Percentiles rank a stretch among this genome's conserved stretches.
Conservation (phyloP, 2,113 vertebrate species). For the Nipponia nippon region DNA sequence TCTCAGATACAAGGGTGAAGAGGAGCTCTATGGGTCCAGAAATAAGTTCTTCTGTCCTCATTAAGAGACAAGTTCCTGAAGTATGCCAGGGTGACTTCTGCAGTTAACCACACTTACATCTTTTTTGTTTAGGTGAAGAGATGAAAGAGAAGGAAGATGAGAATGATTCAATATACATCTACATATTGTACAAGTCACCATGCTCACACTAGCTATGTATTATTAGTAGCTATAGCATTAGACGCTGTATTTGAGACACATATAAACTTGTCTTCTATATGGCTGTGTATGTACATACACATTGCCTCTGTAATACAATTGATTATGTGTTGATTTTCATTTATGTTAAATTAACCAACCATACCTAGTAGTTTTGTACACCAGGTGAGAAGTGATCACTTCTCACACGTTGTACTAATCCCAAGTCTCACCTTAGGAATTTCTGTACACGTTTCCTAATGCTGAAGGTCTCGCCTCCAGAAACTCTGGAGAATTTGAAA, state of each 20-base stretch:
- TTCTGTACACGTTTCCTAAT: background rate
- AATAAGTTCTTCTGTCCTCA: background rate
- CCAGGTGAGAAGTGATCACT: rapidly evolving
- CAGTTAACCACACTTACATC: background rate
- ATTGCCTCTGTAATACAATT: background rate
- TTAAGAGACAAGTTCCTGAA: background rate
- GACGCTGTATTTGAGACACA: background rate
- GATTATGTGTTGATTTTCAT: background rate
- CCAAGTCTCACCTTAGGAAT: background rate
- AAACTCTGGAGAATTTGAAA: background rate
- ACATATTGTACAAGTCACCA: background rate
- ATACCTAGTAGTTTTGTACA: background rate
- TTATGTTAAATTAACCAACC: background rate
- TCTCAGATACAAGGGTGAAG: background rate
- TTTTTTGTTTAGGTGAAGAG: background rate
- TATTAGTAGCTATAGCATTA: background rate
- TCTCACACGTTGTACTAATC: background rate
- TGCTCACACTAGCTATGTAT: background rate
- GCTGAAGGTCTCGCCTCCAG: background rate
- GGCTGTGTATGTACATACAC: background rate
- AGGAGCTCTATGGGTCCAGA: background rate
- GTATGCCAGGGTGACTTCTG: background rate
- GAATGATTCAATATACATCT: background rate
- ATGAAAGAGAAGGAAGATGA: background rate
- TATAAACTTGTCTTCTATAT: background rate